Percentiles rank a stretch among this genome's conserved stretches.
Evolutionary conservation across 2,113 vertebrate genomes (phyloP).

Genomic region (Dolichotis patagonum): DNA sequence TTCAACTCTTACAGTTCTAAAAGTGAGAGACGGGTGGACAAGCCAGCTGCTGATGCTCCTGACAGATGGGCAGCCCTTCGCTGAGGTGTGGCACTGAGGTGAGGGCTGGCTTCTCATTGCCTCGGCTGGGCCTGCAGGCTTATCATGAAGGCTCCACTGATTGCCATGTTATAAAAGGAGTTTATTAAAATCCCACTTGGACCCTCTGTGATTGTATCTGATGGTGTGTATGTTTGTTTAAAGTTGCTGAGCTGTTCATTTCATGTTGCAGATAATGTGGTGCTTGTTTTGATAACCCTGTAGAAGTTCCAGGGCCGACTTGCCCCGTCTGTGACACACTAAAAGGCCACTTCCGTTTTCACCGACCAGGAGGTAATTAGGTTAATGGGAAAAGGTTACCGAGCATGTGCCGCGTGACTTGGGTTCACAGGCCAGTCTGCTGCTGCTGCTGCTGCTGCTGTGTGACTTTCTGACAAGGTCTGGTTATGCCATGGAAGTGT

Average conservation of each 20-base stretch:
- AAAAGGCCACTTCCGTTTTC: slow-evolving; percentile 76
- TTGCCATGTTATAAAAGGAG: slow-evolving; percentile 36
- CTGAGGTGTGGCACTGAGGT: accelerated
- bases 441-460: too few species aligned
- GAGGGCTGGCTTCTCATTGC: neutral
- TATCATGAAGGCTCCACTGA: slow-evolving; percentile 31
- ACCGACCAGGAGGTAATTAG: slow-evolving; percentile 47
- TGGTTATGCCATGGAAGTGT: neutral
- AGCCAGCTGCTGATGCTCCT: too few species aligned
- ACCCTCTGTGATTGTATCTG: slow-evolving; percentile 62
- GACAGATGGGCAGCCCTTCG: neutral
- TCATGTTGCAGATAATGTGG: slow-evolving; percentile 69
- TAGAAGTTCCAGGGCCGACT: slow-evolving; percentile 68
- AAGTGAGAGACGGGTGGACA: neutral
- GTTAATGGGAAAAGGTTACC: slow-evolving; percentile 19
- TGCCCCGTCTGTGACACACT: slow-evolving; percentile 56
- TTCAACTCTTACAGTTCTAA: neutral
- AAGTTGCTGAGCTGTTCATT: slow-evolving; percentile 50
- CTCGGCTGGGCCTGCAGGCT: slow-evolving; percentile 53
- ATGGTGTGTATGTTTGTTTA: slow-evolving; percentile 56
- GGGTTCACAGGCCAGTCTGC: too few species aligned
- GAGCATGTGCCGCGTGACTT: neutral
- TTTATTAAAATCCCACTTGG: slow-evolving; percentile 70
- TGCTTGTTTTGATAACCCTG: neutral
- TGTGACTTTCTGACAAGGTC: slow-evolving; percentile 54